Evolutionary conservation across 1,140 invertebrate genomes (phyloP).

Genomic region (Penaeus japonicus): DNA sequence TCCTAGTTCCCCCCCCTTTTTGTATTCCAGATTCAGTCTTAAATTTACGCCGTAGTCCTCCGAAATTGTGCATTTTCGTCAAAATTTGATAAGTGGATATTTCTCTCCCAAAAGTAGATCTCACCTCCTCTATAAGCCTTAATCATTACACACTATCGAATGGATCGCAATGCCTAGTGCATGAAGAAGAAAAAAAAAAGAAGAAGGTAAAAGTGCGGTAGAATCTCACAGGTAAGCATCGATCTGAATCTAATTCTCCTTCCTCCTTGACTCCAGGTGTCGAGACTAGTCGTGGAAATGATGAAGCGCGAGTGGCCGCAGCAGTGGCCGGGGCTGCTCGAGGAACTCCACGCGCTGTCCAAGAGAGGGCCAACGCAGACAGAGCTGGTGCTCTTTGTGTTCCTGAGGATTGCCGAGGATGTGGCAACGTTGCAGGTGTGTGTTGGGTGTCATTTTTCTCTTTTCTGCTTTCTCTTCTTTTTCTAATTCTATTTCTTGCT

Average conservation of each 20-base stretch:
- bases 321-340: conserved; percentile 86
- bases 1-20: too few relatives aligned
- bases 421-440: conserved; percentile 80
- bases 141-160: too few relatives aligned
- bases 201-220: too few relatives aligned
- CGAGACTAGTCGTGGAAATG: conserved; percentile 90
- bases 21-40: too few relatives aligned
- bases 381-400: conserved; percentile 85
- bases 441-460: neutral
- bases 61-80: too few relatives aligned
- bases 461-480: neutral
- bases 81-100: too few relatives aligned
- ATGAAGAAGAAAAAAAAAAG: too few relatives aligned
- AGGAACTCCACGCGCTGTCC: conserved; percentile 77
- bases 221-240: too few relatives aligned
- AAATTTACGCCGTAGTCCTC: too few relatives aligned
- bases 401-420: conserved; percentile 88
- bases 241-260: conserved; percentile 51
- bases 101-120: too few relatives aligned
- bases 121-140: too few relatives aligned
- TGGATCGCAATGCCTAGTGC: too few relatives aligned
- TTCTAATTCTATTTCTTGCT: conserved; percentile 63
- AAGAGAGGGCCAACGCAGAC: conserved; percentile 81
- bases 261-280: conserved; percentile 79
- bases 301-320: conserved; percentile 95